A percentile compares a stretch with the other conserved stretches of the same genome.
Evolutionary conservation across 2,888 invertebrate genomes (phyloP).

Genomic region (Drosophila acutilabella): DNA sequence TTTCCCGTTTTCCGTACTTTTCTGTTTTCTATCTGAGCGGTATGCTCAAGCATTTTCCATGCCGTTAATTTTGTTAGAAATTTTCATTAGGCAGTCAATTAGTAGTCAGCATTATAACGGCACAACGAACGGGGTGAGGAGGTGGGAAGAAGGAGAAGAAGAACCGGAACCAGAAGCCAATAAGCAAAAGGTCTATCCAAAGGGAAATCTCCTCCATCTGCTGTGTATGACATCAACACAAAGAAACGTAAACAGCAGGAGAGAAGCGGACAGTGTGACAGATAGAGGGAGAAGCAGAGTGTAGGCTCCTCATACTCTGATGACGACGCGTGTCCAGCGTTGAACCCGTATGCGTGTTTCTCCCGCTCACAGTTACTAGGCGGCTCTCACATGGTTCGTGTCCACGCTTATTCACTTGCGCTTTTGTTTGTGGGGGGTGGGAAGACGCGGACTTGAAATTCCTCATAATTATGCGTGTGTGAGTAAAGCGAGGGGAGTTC

Average conservation of each 20-base stretch:
- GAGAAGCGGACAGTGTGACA: not conserved
- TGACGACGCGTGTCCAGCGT: constrained; percentile 50
- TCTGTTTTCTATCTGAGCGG: not conserved
- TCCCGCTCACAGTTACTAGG: constrained; percentile 18
- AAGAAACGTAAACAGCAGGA: constrained; percentile 34
- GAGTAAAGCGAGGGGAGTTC: constrained; percentile 28
- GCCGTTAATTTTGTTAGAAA: constrained; percentile 65
- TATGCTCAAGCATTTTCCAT: constrained; percentile 45
- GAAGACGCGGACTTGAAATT: constrained; percentile 41
- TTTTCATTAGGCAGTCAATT: constrained; percentile 73
- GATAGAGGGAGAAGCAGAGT: not conserved
- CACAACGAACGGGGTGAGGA: constrained; percentile 26
- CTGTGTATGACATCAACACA: constrained; percentile 66
- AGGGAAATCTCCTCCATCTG: constrained; percentile 37
- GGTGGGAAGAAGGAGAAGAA: constrained; percentile 6
- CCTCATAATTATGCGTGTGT: constrained; percentile 65
- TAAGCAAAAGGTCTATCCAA: constrained; percentile 22
- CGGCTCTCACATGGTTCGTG: constrained; percentile 53
- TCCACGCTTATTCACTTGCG: constrained; percentile 73
- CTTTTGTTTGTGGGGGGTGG: constrained; percentile 46
- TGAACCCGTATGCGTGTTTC: constrained; percentile 50
- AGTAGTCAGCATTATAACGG: constrained; percentile 69
- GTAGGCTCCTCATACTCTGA: constrained; percentile 21
- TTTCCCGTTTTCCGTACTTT: constrained; percentile 24
- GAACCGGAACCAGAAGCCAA: constrained; percentile 66